Base-by-base conservation (phyloP, 37 sponge, comb jelly and placozoan genomes). In the Halichondria panicea region DNA sequence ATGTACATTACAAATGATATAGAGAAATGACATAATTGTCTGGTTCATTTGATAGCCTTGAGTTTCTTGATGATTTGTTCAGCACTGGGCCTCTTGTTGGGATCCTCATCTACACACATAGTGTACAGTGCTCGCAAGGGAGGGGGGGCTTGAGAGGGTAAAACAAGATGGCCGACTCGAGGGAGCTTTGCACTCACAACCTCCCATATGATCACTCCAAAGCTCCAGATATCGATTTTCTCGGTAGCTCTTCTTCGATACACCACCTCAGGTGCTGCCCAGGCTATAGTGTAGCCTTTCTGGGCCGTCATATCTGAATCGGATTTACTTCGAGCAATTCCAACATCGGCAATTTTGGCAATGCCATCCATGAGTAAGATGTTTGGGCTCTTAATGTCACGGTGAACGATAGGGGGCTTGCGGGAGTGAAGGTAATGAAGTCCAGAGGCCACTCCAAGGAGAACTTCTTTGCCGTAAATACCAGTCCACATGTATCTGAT, bases 191-290 rank as follows among this genome's bases (percentile, higher is more conserved):
- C 96, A 8, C 87, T 88, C n/a, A 82, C 87, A 1, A 95, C 75
- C 80, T 95, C 96, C 96, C 96, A 95, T 9, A 95, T 79, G 27
- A 95, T 79, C 18, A 95, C 75, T 28, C 96, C 96, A 54, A 88
- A 75, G 55, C 93, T 92, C 96, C 96, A 95, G 28, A 95, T 88
- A 77, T 95, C 96, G 25, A 95, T 91, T 80, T 95, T 95, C 76
- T 95, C 96, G 30, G 86, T 91, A 11, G 96, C 92, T 68, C 96
- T 70, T 54, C 57, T 84, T 0, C 96, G 55, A 46, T 85, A 91
- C 30, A 95, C 74, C 34, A 95, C 96, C 53, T 95, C 96, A n/a
- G 96, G 96, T 1, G 96, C 92, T 13, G 92, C 91, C 96, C 96
- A 95, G n/a, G 92, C 92, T 2, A 82, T 75, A 2, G 89, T 95